phyloP scores from a whole-genome alignment of 2,888 invertebrate species.

The Idaea straminata region DNA sequence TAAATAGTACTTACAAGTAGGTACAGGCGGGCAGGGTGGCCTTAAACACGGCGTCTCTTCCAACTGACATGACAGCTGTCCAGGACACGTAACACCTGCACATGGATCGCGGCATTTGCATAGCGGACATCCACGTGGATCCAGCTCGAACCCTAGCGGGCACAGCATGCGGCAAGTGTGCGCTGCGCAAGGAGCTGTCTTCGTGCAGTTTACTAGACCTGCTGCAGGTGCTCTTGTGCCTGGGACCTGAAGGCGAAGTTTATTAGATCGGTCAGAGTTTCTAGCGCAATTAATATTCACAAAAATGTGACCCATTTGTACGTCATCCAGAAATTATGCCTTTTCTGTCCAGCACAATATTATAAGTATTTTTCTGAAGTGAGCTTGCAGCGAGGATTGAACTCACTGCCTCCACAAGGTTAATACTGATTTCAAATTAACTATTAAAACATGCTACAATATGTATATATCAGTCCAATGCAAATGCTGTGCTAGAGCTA shows the following conservation, averaged over 20 bases:
- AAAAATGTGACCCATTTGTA: neutral
- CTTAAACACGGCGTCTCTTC: conserved; percentile 88
- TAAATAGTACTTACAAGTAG: conserved; percentile 82
- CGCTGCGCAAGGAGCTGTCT: conserved; percentile 85
- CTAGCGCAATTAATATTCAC: neutral
- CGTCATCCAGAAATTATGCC: neutral
- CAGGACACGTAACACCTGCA: conserved; percentile 86
- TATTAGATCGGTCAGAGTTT: neutral
- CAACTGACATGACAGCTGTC: conserved; percentile 87
- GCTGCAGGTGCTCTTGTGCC: conserved; percentile 86
- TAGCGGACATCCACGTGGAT: conserved; percentile 85
- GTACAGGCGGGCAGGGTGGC: conserved; percentile 91
- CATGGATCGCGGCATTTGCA: conserved; percentile 93
- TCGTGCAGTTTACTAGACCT: conserved; percentile 84
- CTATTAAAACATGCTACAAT: too few species aligned
- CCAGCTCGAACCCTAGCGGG: conserved; percentile 88
- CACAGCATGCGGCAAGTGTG: conserved; percentile 93
- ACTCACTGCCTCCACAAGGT: too few species aligned
- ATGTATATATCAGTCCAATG: too few species aligned
- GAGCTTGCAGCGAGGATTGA: too few species aligned
- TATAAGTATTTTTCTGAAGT: too few species aligned
- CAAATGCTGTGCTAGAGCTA: too few species aligned
- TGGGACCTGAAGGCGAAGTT: conserved; percentile 67
- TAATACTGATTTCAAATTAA: too few species aligned
- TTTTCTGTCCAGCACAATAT: too few species aligned